Conservation (phyloP, 2,797 vertebrate species). For the Coregonus ussuriensis region DNA sequence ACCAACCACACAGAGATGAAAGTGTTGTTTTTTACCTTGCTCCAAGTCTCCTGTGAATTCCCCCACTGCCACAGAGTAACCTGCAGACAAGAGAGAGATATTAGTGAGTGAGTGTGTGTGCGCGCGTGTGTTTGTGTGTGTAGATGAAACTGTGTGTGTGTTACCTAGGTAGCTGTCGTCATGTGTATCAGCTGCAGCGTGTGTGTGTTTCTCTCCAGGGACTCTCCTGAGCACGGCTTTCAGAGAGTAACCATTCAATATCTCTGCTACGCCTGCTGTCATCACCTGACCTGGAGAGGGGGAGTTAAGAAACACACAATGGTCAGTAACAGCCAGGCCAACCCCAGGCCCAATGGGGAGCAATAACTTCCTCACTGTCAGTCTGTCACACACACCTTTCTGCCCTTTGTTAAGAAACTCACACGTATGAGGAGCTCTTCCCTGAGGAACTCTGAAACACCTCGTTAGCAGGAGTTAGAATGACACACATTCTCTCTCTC, state of each 20-base stretch:
- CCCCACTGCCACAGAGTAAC: slow-evolving; percentile 9
- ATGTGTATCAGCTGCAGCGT: slow-evolving; percentile 15
- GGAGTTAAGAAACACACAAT: not conserved
- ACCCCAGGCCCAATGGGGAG: not conserved
- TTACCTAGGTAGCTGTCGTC: slow-evolving; percentile 21
- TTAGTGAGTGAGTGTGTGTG: not conserved
- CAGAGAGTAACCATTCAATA: slow-evolving; percentile 14
- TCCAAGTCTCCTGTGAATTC: not conserved
- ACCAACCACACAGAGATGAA: not conserved
- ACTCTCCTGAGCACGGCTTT: slow-evolving; percentile 11
- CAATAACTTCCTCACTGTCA: not conserved
- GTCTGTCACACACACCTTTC: no score
- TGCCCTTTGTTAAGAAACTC: no score
- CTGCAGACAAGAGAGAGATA: not conserved
- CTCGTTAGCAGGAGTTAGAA: not conserved
- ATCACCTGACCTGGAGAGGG: slow-evolving; percentile 9
- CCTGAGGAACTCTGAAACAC: not conserved
- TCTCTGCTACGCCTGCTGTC: slow-evolving; percentile 15
- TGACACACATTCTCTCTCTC: no score
- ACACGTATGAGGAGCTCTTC: not conserved
- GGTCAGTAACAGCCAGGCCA: not conserved
- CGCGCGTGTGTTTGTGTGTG: not conserved
- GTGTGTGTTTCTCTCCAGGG: slow-evolving; percentile 13
- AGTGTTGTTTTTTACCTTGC: not conserved
- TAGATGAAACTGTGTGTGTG: slow-evolving; percentile 4